Percentiles rank a stretch among this genome's conserved stretches.
Evolutionary conservation across 2,797 vertebrate species (phyloP).

Genomic region (Enteromius treurensis): DNA sequence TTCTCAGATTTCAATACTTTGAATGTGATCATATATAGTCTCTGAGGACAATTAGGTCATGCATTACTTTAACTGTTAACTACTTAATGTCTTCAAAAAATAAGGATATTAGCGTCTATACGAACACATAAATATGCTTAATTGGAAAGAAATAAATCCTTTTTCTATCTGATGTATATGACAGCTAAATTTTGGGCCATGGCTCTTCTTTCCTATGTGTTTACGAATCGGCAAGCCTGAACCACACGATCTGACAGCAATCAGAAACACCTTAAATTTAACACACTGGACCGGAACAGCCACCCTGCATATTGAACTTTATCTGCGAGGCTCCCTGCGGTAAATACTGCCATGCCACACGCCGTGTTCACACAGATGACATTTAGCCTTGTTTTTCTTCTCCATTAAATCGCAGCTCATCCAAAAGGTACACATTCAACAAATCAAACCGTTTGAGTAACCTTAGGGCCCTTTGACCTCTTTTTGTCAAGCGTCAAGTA

Average conservation of each 20-base stretch:
- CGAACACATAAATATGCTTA: background rate
- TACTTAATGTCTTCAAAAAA: conserved; percentile 6
- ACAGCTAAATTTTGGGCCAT: background rate
- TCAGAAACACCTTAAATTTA: conserved; percentile 36
- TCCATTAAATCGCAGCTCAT: conserved; percentile 7
- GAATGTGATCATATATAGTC: conserved; percentile 29
- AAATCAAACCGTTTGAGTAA: conserved; percentile 37
- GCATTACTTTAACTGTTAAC: conserved; percentile 25
- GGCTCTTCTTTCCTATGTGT: background rate
- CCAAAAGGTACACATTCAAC: conserved; percentile 4
- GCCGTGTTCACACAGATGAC: conserved; percentile 39
- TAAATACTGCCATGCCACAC: conserved; percentile 35
- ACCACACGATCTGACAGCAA: conserved; percentile 34
- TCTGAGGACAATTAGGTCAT: conserved; percentile 44
- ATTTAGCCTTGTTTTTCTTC: conserved; percentile 42
- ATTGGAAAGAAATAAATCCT: background rate
- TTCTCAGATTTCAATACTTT: conserved; percentile 41
- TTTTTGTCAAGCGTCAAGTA: conserved; percentile 15
- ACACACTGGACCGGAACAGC: conserved; percentile 36
- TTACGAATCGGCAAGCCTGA: background rate
- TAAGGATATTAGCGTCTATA: background rate
- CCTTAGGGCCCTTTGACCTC: conserved; percentile 20
- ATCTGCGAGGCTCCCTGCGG: conserved; percentile 40
- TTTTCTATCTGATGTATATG: background rate
- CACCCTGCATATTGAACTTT: conserved; percentile 43